Evolutionary conservation across 1,140 invertebrate species (phyloP).

Genomic region (Pseudomyrmex flavicornis): DNA sequence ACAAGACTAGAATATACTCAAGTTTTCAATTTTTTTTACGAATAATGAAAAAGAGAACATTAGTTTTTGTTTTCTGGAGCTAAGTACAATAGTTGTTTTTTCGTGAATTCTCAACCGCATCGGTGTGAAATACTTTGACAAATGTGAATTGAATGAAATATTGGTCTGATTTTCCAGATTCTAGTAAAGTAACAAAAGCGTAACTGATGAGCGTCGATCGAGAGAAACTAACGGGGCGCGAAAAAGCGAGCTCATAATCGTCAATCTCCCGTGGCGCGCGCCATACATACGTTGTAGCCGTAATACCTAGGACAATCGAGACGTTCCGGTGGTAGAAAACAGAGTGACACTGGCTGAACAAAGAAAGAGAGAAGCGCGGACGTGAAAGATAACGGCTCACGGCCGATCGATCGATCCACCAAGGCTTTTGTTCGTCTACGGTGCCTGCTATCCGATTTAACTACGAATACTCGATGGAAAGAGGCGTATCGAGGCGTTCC

Average conservation of each 20-base stretch:
- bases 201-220: conserved; percentile 23
- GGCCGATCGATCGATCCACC: conserved; percentile 81
- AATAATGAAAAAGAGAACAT: background rate
- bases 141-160: background rate
- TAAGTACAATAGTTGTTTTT: background rate
- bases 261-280: conserved; percentile 46
- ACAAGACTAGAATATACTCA: background rate
- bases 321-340: conserved; percentile 52
- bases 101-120: background rate
- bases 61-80: too few relatives aligned
- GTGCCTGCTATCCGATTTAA: conserved; percentile 80
- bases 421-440: conserved; percentile 81
- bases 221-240: conserved; percentile 29
- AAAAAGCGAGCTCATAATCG: conserved; percentile 55
- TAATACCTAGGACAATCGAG: conserved; percentile 66
- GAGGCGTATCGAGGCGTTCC: conserved; percentile 44
- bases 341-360: conserved; percentile 63
- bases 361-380: conserved; percentile 77
- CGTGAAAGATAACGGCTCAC: conserved; percentile 82
- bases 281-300: conserved; percentile 58
- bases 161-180: too few relatives aligned
- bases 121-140: background rate
- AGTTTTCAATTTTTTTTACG: background rate
- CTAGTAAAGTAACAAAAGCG: background rate
- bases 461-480: conserved; percentile 65